Conservation (phyloP, 1,140 invertebrate species). For the Aphidius gifuensis region DNA sequence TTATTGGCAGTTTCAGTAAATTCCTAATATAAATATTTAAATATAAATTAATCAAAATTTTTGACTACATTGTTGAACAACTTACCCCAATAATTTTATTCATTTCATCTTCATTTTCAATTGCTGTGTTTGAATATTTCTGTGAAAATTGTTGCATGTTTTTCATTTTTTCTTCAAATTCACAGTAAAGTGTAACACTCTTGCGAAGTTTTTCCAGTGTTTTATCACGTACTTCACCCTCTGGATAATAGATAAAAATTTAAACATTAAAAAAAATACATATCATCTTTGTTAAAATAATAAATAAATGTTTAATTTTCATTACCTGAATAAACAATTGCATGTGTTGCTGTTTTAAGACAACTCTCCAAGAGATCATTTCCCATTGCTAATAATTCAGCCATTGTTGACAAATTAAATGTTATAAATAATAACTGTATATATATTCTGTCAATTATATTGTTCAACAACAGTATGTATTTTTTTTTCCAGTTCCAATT, state of each 20-base stretch:
- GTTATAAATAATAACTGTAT: too few relatives aligned
- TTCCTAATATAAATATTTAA: background rate
- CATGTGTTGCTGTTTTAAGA: too few relatives aligned
- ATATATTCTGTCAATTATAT: too few relatives aligned
- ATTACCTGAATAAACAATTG: too few relatives aligned
- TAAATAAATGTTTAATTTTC: too few relatives aligned
- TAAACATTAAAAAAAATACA: too few relatives aligned
- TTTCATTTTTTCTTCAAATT: constrained; percentile 9
- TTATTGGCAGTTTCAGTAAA: background rate
- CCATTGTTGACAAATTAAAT: too few relatives aligned
- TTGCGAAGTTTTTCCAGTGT: background rate
- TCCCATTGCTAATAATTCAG: too few relatives aligned
- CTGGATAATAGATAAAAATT: background rate
- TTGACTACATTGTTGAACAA: background rate
- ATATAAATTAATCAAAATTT: background rate
- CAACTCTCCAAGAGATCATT: too few relatives aligned
- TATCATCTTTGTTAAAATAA: too few relatives aligned
- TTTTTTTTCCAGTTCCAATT: too few relatives aligned
- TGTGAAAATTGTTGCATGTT: background rate
- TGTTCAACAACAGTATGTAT: too few relatives aligned
- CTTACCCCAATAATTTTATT: background rate
- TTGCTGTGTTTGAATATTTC: background rate
- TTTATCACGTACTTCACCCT: background rate
- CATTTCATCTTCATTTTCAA: background rate
- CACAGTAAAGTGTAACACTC: background rate